Evolutionary conservation across 2,113 vertebrate genomes (phyloP).

Genomic region (Hemiscyllium ocellatum): DNA sequence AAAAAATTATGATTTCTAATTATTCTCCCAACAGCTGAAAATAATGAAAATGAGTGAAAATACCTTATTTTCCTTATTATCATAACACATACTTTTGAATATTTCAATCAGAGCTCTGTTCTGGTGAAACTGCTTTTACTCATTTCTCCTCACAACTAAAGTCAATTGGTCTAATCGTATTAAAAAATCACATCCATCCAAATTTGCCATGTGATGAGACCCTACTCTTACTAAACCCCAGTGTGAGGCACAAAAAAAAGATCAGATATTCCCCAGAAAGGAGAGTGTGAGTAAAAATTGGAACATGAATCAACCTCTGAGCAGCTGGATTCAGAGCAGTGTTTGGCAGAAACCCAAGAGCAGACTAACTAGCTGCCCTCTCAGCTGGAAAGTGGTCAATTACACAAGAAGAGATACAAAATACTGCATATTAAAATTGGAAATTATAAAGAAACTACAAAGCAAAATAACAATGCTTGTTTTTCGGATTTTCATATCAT

Average conservation of each 20-base stretch:
- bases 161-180: neutral
- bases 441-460: neutral
- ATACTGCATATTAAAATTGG: neutral
- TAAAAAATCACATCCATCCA: neutral
- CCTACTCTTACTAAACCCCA: neutral
- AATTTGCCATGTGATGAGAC: too few species aligned
- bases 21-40: neutral
- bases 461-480: neutral
- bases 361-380: neutral
- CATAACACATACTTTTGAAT: neutral
- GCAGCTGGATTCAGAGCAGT: neutral
- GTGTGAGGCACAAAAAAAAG: neutral
- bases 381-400: constrained; percentile 1
- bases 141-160: neutral
- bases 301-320: constrained; percentile 9
- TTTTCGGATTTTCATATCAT: neutral
- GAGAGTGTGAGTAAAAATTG: neutral
- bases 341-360: neutral
- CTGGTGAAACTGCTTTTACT: neutral
- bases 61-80: neutral
- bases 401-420: neutral
- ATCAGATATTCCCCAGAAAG: neutral
- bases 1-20: neutral
- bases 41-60: too few species aligned
- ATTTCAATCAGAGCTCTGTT: neutral